These are phyloP conservation scores for Sarcophaga subvicina DNA, from an alignment of 2,888 invertebrate species.

Conservation along the genomic window DNA sequence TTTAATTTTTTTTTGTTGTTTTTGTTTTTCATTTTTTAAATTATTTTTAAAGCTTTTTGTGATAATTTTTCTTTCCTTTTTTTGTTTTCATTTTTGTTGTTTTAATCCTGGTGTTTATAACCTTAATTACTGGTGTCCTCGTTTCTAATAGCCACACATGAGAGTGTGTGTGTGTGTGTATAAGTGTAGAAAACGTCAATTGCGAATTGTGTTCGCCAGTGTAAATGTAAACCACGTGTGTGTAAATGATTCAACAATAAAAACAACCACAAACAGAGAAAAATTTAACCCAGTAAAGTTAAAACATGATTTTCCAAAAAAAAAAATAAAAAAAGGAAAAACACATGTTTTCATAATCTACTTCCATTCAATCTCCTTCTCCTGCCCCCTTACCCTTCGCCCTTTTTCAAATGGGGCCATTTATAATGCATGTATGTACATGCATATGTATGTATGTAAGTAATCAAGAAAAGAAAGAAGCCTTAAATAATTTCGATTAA, in stretches of 20 bases:
- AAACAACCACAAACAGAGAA: not conserved
- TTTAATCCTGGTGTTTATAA: conserved; percentile 8
- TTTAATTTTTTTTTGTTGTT: not conserved
- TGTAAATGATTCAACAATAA: not conserved
- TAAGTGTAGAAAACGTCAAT: no score
- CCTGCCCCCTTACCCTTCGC: not conserved
- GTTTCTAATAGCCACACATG: not conserved
- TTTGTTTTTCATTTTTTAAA: not conserved
- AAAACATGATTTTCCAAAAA: not conserved
- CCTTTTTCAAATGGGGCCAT: not conserved
- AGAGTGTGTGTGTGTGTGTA: no score
- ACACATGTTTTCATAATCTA: conserved; percentile 42
- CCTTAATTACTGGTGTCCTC: conserved; percentile 24
- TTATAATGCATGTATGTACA: not conserved
- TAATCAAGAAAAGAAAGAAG: not conserved
- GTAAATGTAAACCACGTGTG: no score
- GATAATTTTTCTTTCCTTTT: not conserved
- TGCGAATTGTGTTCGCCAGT: no score
- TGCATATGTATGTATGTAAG: not conserved
- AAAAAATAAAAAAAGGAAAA: not conserved
- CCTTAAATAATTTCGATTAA: conserved; percentile 6
- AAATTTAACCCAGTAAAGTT: not conserved
- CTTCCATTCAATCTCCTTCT: not conserved
- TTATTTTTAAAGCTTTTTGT: not conserved
- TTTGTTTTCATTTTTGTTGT: not conserved